Conservation (phyloP, 2,888 invertebrate genomes). For the Schizotus pectinicornis region DNA sequence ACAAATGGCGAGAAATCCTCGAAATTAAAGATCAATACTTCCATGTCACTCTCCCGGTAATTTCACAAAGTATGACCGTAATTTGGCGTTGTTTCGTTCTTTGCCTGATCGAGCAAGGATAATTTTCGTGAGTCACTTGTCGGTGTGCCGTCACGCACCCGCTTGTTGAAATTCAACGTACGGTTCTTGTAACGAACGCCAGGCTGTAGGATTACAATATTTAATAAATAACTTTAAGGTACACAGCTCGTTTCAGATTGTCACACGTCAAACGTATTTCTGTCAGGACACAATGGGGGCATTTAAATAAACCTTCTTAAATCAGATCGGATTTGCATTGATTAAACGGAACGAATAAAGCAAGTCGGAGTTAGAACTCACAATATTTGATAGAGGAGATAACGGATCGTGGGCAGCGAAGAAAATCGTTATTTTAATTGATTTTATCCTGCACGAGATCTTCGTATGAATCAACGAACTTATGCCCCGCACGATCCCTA, state of each 20-base stretch:
- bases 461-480: too few relatives aligned
- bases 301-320: slow-evolving; percentile 34
- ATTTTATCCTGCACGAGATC: too few relatives aligned
- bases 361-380: slow-evolving; percentile 13
- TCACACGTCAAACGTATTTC: slow-evolving; percentile 29
- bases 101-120: too few relatives aligned
- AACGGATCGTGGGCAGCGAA: too few relatives aligned
- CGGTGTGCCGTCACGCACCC: neutral
- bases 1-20: too few relatives aligned
- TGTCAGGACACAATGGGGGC: slow-evolving; percentile 33
- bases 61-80: too few relatives aligned
- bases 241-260: slow-evolving; percentile 18
- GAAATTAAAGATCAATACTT: too few relatives aligned
- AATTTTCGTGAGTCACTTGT: neutral
- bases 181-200: neutral
- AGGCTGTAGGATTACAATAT: slow-evolving; percentile 1
- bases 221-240: slow-evolving; percentile 25
- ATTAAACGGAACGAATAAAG: slow-evolving; percentile 32
- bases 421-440: too few relatives aligned
- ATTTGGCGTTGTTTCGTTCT: too few relatives aligned
- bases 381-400: neutral
- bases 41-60: too few relatives aligned
- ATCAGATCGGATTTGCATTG: slow-evolving; percentile 38
- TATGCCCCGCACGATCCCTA: too few relatives aligned
- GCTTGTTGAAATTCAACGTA: neutral